A percentile compares a stretch with the other conserved stretches of the same genome.
Conservation (phyloP, 2,888 invertebrate species). For the Polyploca ridens region DNA sequence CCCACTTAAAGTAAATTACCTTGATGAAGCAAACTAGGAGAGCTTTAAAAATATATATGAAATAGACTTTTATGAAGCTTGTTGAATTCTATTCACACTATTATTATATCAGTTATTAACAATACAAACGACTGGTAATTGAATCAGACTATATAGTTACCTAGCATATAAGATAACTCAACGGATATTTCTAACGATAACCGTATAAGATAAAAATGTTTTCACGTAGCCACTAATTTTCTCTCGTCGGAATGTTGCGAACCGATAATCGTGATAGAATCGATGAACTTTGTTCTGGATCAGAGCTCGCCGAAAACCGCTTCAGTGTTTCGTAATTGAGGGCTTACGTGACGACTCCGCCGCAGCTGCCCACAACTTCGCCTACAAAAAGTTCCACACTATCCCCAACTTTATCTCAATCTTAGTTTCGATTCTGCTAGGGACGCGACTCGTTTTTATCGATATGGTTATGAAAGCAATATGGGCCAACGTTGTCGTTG, state of each 20-base stretch:
- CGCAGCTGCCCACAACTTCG: slow-evolving; percentile 74
- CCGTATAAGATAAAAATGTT: slow-evolving; percentile 22
- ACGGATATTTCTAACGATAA: slow-evolving; percentile 14
- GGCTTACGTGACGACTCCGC: slow-evolving; percentile 80
- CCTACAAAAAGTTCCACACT: slow-evolving; percentile 70
- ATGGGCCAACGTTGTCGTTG: slow-evolving; percentile 57
- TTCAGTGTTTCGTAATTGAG: slow-evolving; percentile 82
- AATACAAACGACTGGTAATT: too few relatives aligned
- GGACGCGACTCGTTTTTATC: slow-evolving; percentile 59
- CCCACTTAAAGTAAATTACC: too few relatives aligned
- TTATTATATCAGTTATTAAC: too few relatives aligned
- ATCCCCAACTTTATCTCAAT: slow-evolving; percentile 78
- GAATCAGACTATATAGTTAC: too few relatives aligned
- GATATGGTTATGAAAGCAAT: slow-evolving; percentile 59
- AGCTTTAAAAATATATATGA: too few relatives aligned
- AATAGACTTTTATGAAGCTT: too few relatives aligned
- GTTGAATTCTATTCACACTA: too few relatives aligned
- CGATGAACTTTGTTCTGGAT: slow-evolving; percentile 74
- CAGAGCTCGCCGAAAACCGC: slow-evolving; percentile 67
- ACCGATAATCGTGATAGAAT: slow-evolving; percentile 73
- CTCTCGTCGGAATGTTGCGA: slow-evolving; percentile 44
- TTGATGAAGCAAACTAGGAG: too few relatives aligned
- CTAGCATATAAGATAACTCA: slow-evolving; percentile 8
- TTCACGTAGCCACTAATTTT: slow-evolving; percentile 40
- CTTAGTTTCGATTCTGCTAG: slow-evolving; percentile 70